These are phyloP conservation scores for Drosophila dives DNA, from an alignment of 2,888 invertebrate species.

Conservation along the genomic window DNA sequence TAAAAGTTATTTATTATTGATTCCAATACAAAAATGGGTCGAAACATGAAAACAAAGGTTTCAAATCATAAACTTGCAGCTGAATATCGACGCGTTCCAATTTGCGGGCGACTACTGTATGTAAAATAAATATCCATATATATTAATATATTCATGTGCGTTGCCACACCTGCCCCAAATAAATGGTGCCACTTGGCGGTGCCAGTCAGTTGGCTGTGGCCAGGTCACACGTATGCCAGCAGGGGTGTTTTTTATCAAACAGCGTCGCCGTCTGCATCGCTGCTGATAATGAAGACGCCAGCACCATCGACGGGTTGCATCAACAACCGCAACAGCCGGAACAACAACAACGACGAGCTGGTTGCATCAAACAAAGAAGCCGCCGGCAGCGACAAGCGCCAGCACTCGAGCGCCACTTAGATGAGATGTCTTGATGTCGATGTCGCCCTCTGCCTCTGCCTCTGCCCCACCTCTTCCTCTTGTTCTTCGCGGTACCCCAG, in stretches of 20 bases:
- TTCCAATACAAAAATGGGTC: slow-evolving; percentile 5
- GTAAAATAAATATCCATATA: background rate
- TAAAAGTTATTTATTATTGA: slow-evolving; percentile 49
- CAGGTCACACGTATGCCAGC: slow-evolving; percentile 11
- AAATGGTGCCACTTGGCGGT: slow-evolving; percentile 23
- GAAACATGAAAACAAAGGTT: slow-evolving; percentile 1
- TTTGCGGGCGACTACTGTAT: background rate
- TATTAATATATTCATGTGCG: slow-evolving; percentile 13
- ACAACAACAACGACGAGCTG: background rate
- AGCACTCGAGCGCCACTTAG: slow-evolving; percentile 72
- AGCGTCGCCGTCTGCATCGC: slow-evolving; percentile 45
- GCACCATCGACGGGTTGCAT: slow-evolving; percentile 62
- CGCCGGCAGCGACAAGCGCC: slow-evolving; percentile 49
- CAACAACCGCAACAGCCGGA: slow-evolving; percentile 4
- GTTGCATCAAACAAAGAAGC: slow-evolving; percentile 58
- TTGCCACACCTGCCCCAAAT: slow-evolving; percentile 35
- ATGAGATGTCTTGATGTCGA: slow-evolving; percentile 77
- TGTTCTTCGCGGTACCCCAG: background rate
- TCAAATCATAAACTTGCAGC: background rate
- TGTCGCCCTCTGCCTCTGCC: slow-evolving; percentile 19
- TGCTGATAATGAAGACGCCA: slow-evolving; percentile 82
- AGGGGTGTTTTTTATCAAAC: slow-evolving; percentile 58
- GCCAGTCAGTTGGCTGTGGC: slow-evolving; percentile 16
- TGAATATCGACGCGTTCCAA: background rate
- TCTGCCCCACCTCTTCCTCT: slow-evolving; percentile 11